Base-by-base conservation (phyloP, 2,797 vertebrate species). In the Hylomyscus alleni region DNA sequence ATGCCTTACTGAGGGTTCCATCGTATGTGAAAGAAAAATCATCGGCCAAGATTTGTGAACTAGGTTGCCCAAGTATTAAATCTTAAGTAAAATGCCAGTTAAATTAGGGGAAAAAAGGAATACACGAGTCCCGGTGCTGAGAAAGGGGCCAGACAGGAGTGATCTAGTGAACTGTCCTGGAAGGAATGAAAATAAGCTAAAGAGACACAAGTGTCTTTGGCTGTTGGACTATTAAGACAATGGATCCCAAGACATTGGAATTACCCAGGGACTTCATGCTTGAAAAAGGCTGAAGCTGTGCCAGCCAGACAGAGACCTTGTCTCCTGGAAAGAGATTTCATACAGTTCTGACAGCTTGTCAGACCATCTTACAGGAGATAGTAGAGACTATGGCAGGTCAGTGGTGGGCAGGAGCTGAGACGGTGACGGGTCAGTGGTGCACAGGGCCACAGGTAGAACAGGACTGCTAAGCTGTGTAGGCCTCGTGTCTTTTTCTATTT, bases 101-200 rank as follows among this genome's bases (percentile, higher is more conserved):
- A 80, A 60, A 24, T 11, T 65, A 37, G 29, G 22, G 14, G 58
- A 54, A 65, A 65, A 13, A 52, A 50, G 29, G 54, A 77, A 62
- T 19, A 3, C 52, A 56, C 29, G 24, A 60, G 52, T 40, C 65
- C n/a, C 4, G 22, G 17, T 50, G 11, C 52, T 47, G 56, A 82
- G 77, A 81, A 82, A 11, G 2, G 14, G 15, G 62, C 34, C 12
- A 19, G 17, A 4, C 1, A 1, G 0, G 1, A 4, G 7, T 0
- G 19, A 60, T 15, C 14, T 5, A 17, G 24, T 20, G 13, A 6
- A 50, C 13, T 4, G 14, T 72, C 8, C 17, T 6, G 20, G 34
- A 37, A 54, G 47, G 13, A 54, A 12, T 24, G 20, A 50, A 52
- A 7, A 7, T 17, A 54, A 10, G 17, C 9, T 19, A 56, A 14